Base-by-base conservation (phyloP, 2,797 vertebrate species). In the Muraenolepis orangiensis region DNA sequence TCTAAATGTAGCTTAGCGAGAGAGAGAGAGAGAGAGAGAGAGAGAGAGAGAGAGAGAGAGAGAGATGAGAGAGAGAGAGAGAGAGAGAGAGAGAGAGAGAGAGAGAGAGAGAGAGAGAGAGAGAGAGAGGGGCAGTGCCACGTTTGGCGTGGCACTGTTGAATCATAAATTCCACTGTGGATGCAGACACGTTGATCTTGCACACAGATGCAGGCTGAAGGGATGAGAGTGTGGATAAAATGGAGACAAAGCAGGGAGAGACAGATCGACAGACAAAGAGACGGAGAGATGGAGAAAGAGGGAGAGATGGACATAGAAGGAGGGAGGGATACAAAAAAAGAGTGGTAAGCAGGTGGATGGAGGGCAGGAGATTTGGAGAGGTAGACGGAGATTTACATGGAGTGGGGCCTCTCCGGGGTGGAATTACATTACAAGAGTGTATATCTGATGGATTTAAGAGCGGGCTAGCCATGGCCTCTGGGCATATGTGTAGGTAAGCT, bases 371-470 rank as follows among this genome's bases (percentile, higher is more conserved):
- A n/a, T 20, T 7, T 20, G 23, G 51, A 57, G n/a, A 10, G 51
- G n/a, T n/a, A n/a, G 51, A 57, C 20, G 51, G 51, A 57, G n/a
- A 57, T 57, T 57, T 57, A 57, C 51, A 57, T n/a, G 18, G 51
- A 57, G 51, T 57, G 20, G 51, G 20, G 51, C 20, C 32, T 23
- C 51, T 57, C n/a, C 51, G 18, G 51, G 51, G 51, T n/a, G 51
- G 86, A 86, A 86, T 87, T 86, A 69, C 12, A 66, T 69, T 42
- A 28, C 77, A 40, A 81, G 70, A 84, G 75, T 72, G 34, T 61
- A 12, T 84, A 87, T 86, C 84, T 79, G 81, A 81, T 84, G 85
- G 84, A 86, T 85, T 86, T 87, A n/a, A 57, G 51, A 6, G n/a
- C 6, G 66, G 31, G 16, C 71, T n/a, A 75, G 78, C 79, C 76